Conservation (phyloP, 2,888 invertebrate species). For the Idaea straminata region DNA sequence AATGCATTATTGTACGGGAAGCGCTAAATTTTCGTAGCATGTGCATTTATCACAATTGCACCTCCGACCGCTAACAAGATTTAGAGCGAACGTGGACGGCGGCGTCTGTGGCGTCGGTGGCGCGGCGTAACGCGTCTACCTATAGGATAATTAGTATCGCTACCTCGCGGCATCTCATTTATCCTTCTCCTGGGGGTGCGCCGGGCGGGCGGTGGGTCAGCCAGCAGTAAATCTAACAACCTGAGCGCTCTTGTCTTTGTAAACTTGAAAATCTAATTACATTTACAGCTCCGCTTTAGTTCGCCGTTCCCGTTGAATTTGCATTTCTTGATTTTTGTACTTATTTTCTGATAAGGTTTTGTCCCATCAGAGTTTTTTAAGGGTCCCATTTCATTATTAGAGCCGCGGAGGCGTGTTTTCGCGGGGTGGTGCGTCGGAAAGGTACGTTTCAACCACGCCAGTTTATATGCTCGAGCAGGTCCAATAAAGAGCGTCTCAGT, state of each 20-base stretch:
- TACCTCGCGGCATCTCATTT: constrained; percentile 76
- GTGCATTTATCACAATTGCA: constrained; percentile 64
- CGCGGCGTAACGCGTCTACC: constrained; percentile 57
- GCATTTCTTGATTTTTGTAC: constrained; percentile 71
- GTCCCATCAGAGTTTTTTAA: constrained; percentile 43
- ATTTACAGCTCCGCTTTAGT: constrained; percentile 75
- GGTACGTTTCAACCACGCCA: constrained; percentile 54
- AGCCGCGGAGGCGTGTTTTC: constrained; percentile 32
- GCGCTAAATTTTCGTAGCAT: constrained; percentile 49
- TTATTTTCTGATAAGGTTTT: constrained; percentile 55
- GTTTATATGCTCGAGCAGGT: constrained; percentile 66
- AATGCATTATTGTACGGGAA: constrained; percentile 31
- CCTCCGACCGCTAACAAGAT: constrained; percentile 66
- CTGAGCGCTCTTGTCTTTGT: constrained; percentile 77
- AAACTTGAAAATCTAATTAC: constrained; percentile 80
- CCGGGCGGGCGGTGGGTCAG: constrained; percentile 61
- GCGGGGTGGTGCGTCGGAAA: constrained; percentile 45
- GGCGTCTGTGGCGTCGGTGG: too few species aligned
- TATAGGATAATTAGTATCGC: constrained; percentile 79
- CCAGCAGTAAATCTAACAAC: constrained; percentile 77
- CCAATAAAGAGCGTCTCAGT: constrained; percentile 73
- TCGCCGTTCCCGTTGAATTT: constrained; percentile 68
- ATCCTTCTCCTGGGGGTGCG: constrained; percentile 65
- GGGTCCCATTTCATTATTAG: constrained; percentile 41
- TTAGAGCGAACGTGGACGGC: constrained; percentile 55